Evolutionary conservation across 2,113 vertebrate species (phyloP).

Genomic region (Mustela nigripes): DNA sequence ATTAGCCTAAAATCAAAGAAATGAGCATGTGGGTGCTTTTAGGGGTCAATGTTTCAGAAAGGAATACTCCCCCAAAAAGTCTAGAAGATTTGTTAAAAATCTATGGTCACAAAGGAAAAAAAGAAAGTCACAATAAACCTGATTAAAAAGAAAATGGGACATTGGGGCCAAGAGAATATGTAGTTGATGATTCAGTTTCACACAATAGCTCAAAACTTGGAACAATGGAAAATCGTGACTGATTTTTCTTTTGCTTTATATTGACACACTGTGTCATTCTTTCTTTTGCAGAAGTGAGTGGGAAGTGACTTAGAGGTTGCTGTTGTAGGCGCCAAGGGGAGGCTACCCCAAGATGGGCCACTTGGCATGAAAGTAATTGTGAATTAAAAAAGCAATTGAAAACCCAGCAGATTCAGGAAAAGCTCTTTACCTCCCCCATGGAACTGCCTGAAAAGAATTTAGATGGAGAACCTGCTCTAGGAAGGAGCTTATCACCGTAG

Average conservation of each 20-base stretch:
- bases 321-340: constrained; percentile 48
- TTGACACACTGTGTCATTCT: constrained; percentile 79
- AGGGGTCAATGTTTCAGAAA: not conserved
- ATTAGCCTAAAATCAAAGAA: not conserved
- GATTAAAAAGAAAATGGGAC: not conserved
- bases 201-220: constrained; percentile 4
- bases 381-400: not conserved
- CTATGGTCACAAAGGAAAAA: not conserved
- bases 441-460: not conserved
- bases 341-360: not conserved
- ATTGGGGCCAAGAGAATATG: not conserved
- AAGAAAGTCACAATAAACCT: not conserved
- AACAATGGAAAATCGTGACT: constrained; percentile 66
- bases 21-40: not conserved
- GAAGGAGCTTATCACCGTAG: not conserved
- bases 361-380: not conserved
- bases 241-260: constrained; percentile 68
- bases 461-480: not conserved
- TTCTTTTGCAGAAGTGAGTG: constrained; percentile 84
- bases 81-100: not conserved
- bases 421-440: not conserved
- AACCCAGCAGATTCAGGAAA: not conserved
- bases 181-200: not conserved
- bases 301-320: constrained; percentile 85
- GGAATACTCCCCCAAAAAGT: not conserved